Evolutionary conservation across 2,888 invertebrate genomes (phyloP), one percentile per base, ranked within the genome.

Genomic region (Itoplectis maculator): DNA sequence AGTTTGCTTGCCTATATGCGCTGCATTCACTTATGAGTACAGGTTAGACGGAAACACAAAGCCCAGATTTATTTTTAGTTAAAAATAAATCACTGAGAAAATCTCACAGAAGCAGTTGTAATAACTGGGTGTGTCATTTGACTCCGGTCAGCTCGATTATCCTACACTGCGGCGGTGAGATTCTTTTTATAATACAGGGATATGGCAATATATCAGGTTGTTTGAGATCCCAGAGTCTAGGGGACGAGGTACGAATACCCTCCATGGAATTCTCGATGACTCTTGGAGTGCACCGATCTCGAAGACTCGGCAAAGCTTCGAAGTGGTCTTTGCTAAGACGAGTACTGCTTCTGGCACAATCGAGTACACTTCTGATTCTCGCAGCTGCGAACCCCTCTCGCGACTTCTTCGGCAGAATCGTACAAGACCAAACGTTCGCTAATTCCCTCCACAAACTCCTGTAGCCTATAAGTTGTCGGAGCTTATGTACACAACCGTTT

Each of bases 361-460:
- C 61, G 49, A 65, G 47, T 42, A 65, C 54, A 61, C 70, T 65
- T 40, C 45, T 15, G 51, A 61, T 69, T 54, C 65, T 69, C 63
- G 51, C 37, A 61, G 29, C 23, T 23, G 29, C 78, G 42, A 45
- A 45, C 18, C 37, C 23, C 51, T 23, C 13, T 40, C 20, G 42
- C 42, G 18, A 61, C 15, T 11, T 11, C 18, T 40, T 51, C 35
- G 18, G 20, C 9, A 15, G 18, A 40, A n/a, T 47, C 35, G 37
- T 66, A 56, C 42, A 66, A 66, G 45, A 66, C 65, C 80, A 76
- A 81, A 76, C 56, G 56, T 75, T 81, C 70, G 20, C 61, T 81
- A 76, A 66, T 81, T 76, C 29, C 59, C 56, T 56, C 13, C 29
- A 37, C 65, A 47, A 29, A 79, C 68, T 61, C n/a, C 29, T 8